Evolutionary conservation across 2,797 vertebrate species (phyloP), one percentile per base, ranked within the genome.

Genomic region (Remorina albescens): DNA sequence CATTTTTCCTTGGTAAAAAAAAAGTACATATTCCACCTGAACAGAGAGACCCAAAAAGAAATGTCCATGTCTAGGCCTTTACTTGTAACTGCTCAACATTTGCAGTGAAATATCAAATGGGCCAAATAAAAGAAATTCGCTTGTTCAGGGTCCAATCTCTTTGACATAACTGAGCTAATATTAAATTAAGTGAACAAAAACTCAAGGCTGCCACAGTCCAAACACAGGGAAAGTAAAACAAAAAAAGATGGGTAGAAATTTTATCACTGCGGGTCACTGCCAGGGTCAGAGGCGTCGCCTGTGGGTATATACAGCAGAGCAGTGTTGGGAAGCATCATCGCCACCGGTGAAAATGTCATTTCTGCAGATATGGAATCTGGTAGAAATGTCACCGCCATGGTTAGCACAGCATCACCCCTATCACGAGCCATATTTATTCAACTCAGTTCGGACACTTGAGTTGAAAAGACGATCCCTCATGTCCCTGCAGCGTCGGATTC

Each of bases 311-410:
- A 60, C 47, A 39, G 51, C 59, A 5, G 37, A 9, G 53, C 15
- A 5, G 11, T 39, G 26, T 42, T 9, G 44, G 57, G 46, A 51
- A 72, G 59, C 63, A 69, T 71, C 74, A 60, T 69, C 81, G 75
- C 37, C 18, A 16, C 36, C 6, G 41, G 60, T 75, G 46, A 41
- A 84, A 81, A 86, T 84, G 74, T 79, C 64, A 79, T 69, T 76
- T 81, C 66, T 76, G 39, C 65, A 54, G 74, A 76, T 62, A 63
- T 13, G 73, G 58, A 67, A 61, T 61, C 60, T 59, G 55, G 37
- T 41, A 70, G 57, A 87, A 89, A 81, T 83, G 77, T 73, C 77
- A 82, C 37, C 13, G 19, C 36, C 57, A 28, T 39, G 62, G 60
- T 74, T 56, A 46, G 51, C 55, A 62, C 28, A 11, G 2, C 63